phyloP scores from a whole-genome alignment of 2,797 vertebrate species.

The Semaprochilodus insignis region DNA sequence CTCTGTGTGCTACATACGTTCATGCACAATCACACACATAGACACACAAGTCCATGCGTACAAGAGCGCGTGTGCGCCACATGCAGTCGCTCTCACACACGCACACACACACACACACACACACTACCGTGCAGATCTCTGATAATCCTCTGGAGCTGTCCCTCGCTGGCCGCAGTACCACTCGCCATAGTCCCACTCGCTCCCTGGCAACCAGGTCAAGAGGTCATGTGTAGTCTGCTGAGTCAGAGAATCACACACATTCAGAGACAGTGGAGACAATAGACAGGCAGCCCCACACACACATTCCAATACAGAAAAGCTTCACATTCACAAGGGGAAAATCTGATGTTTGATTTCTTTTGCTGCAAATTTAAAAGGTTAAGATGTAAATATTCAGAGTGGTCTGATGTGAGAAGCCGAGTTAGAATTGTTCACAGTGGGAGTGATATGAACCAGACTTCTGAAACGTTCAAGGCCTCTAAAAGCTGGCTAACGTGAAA shows the following conservation, averaged over 20 bases:
- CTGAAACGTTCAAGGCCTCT: too few relatives aligned
- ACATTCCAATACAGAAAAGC: background rate
- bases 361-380: too few relatives aligned
- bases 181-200: constrained; percentile 82
- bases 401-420: too few relatives aligned
- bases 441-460: too few relatives aligned
- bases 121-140: constrained; percentile 90
- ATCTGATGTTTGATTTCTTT: too few relatives aligned
- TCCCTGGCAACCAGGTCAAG: constrained; percentile 72
- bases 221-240: constrained; percentile 75
- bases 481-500: too few relatives aligned
- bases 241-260: constrained; percentile 74
- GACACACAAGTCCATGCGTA: constrained; percentile 34
- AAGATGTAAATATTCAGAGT: too few relatives aligned
- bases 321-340: background rate
- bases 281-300: background rate
- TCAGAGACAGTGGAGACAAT: constrained; percentile 60
- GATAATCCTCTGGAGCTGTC: constrained; percentile 94
- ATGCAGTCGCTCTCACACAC: constrained; percentile 42
- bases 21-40: constrained; percentile 16
- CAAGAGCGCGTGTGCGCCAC: background rate
- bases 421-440: too few relatives aligned
- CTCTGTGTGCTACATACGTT: constrained; percentile 30
- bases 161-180: constrained; percentile 80
- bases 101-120: constrained; percentile 48